These are phyloP conservation scores for Branchellion lobata DNA, from an alignment of 2,888 invertebrate genomes.

Conservation along the genomic window DNA sequence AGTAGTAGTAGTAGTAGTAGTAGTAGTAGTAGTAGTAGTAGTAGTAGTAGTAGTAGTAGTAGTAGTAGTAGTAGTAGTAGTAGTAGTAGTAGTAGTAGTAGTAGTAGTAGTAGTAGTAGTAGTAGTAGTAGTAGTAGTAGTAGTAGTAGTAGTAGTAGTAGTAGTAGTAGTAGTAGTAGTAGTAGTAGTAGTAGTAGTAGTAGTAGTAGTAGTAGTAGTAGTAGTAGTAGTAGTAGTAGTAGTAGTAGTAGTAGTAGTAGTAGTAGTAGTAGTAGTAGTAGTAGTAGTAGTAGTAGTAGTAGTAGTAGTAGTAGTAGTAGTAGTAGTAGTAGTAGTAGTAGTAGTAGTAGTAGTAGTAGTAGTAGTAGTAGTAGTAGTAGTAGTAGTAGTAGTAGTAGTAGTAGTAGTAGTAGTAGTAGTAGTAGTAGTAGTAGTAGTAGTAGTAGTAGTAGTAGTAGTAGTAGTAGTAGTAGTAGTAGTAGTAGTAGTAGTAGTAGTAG, in stretches of 20 bases:
- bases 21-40: slow-evolving; percentile 14
- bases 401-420: slow-evolving; percentile 3
- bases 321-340: neutral
- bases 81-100: slow-evolving; percentile 14
- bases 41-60: slow-evolving; percentile 14
- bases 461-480: slow-evolving; percentile 11
- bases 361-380: neutral
- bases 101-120: slow-evolving; percentile 14
- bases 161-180: neutral
- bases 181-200: neutral
- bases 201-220: slow-evolving; percentile 14
- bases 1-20: slow-evolving; percentile 14
- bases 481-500: slow-evolving; percentile 11
- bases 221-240: slow-evolving; percentile 14
- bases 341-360: neutral
- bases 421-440: slow-evolving; percentile 7
- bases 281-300: neutral
- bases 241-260: slow-evolving; percentile 14
- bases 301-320: neutral
- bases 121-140: neutral
- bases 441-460: neutral
- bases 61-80: slow-evolving; percentile 14
- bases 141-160: neutral
- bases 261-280: slow-evolving; percentile 14
- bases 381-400: neutral